Base-by-base conservation (phyloP, 1,140 invertebrate species). In the Stegodyphus dumicola region DNA sequence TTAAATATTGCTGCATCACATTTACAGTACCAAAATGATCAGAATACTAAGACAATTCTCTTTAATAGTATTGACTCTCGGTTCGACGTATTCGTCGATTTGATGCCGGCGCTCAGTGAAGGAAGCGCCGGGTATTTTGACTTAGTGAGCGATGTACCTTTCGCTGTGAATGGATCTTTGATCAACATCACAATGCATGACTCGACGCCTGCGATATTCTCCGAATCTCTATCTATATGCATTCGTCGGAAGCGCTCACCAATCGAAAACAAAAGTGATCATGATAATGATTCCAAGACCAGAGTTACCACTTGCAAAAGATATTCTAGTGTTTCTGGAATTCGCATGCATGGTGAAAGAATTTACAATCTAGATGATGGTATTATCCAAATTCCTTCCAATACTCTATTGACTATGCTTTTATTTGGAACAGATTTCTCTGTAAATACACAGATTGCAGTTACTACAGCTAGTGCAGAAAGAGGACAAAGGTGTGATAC, bases 341-440 rank as follows among this genome's bases (percentile, higher is more conserved):
- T 85, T n/a, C 81, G 81, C 6, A 65, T 48, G 1, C 15, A 56
- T 60, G 52, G 53, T 9, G 52, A 77, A 15, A 73, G 81, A 2
- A 56, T 69, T 51, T 33, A 9, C 7, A 69, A 13, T 60, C 6
- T n/a, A 0, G 70, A 75, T 1, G 77, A 87, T 10, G 85, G 77
- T 13, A 10, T 33, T 7, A 66, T 81, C 5, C 48, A 66, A 13
- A 74, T 87, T 64, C 76, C 79, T 6, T 81, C 65, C 2, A 64
- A 88, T 18, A 53, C n/a, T 7, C 15, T 87, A 64, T 91, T 93
- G 64, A 91, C 91, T 7, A 89, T 96, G 49, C 92, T 95, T 49
- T 86, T 97, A 15, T 96, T 96, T 89, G 95, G 95, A 2, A 89
- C 89, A 51, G 94, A 94, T 17, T 91, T 96, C 67, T 93, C 92